Conservation (phyloP, 2,797 vertebrate species). For the Sylvilagus floridanus region DNA sequence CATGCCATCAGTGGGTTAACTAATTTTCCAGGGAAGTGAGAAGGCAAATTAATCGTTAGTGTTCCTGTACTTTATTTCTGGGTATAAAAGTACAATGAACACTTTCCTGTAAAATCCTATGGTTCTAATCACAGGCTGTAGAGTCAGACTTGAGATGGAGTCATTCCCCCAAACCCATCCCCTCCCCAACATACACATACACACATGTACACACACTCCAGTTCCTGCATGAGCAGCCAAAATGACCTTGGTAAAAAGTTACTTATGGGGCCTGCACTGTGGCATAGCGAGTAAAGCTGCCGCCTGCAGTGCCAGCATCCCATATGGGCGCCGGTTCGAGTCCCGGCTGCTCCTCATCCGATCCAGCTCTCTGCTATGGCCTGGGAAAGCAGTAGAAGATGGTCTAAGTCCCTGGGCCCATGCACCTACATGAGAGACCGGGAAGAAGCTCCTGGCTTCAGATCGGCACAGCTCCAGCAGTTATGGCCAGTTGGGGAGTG, state of each 20-base stretch:
- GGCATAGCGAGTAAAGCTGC: no score
- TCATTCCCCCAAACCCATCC: background rate
- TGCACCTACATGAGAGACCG: no score
- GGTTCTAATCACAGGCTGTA: background rate
- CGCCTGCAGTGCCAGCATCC: no score
- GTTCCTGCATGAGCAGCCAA: background rate
- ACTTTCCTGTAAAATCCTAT: conserved; percentile 2
- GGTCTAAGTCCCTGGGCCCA: no score
- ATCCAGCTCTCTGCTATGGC: no score
- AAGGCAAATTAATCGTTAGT: conserved; percentile 9
- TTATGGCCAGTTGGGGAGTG: no score
- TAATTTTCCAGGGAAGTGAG: conserved; percentile 26
- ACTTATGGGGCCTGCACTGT: background rate
- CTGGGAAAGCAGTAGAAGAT: no score
- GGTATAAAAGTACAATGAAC: background rate
- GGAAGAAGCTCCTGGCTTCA: no score
- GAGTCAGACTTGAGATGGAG: background rate
- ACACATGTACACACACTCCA: background rate
- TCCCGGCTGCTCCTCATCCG: no score
- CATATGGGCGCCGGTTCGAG: no score
- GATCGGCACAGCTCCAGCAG: no score
- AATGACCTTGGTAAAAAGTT: conserved; percentile 1
- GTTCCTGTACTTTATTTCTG: conserved; percentile 43
- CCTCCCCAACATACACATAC: no score
- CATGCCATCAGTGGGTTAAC: background rate